Evolutionary conservation across 2,888 invertebrate species (phyloP), one percentile per base, ranked within the genome.

Genomic region (Drosophila borealis): DNA sequence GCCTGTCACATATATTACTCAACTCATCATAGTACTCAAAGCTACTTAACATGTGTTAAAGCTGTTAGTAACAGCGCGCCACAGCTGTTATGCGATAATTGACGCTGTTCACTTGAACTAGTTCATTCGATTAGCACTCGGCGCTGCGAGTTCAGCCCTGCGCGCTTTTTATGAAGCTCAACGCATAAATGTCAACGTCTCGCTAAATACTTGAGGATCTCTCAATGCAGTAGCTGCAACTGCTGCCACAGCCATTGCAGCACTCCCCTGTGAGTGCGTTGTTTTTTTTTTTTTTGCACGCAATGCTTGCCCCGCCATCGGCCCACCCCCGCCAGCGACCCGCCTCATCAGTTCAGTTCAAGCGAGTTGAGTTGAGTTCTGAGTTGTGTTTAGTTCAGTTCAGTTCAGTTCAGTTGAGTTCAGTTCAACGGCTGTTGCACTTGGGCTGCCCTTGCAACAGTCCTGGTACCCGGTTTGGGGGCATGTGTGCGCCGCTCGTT

Each of bases 181-280:
- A 56, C 71, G 74, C 71, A 78, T 73, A 49, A 85, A 76, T 88
- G 82, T 82, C 83, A 84, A 62, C 83, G 63, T 78, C 73, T 88
- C 82, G 88, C 88, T 88, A 84, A 84, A 88, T 84, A 83, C 80
- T 74, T 54, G 57, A 63, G 83, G 66, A 82, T 78, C 82, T 78
- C 82, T 60, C 61, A 63, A 67, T 54, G 70, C 61, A 73, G 71
- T 61, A 39, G 70, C 59, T 42, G 57, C 61, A 48, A 67, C 62
- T 63, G 67, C 39, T 39, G 73, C 73, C 63, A 48, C 41, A 46
- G 19, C 34, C 14, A 9, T 17, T 39, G 44, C 19, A 48, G 19
- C 50, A 46, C 53, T 46, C 49, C 49, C 57, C 55, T 54, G 54
- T 37, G 44, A 64, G 29, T 29, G 29, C 29, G 29, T 29, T 17